Evolutionary conservation across 23 tunicate genomes (phyloP).

Genomic region (Trididemnum nubilum): DNA sequence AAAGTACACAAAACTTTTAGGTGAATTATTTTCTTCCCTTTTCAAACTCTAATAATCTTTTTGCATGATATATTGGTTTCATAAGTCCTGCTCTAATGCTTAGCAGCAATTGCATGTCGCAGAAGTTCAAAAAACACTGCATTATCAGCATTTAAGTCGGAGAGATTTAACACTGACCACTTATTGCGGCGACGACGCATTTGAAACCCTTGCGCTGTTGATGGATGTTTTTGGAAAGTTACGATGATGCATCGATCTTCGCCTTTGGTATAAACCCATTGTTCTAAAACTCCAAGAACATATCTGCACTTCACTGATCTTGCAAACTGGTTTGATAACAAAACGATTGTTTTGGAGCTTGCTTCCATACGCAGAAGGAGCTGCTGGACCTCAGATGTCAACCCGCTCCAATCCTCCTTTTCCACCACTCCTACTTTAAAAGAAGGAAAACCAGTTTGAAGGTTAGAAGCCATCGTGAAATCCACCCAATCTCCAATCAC

Average conservation of each 20-base stretch:
- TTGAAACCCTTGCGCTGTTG: background rate
- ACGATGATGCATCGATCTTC: background rate
- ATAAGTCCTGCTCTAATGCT: no score
- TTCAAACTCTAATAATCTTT: no score
- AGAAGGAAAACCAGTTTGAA: background rate
- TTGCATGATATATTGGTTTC: no score
- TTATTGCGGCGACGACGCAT: background rate
- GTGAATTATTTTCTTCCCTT: no score
- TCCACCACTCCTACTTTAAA: background rate
- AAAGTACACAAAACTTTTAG: no score
- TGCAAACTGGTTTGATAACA: background rate
- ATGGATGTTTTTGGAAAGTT: background rate
- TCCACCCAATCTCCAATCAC: background rate
- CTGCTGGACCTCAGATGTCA: background rate
- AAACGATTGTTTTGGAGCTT: conserved; percentile 6
- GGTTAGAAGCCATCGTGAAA: background rate
- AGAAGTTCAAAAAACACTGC: background rate
- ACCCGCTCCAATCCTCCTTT: background rate
- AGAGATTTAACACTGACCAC: background rate
- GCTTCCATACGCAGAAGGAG: conserved; percentile 1
- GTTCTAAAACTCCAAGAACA: background rate
- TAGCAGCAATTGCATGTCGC: background rate
- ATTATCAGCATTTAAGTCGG: background rate
- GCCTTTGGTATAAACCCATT: background rate
- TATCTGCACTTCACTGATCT: background rate